Evolutionary conservation across 2,888 invertebrate genomes (phyloP).

Genomic region (Clitarchus hookeri): DNA sequence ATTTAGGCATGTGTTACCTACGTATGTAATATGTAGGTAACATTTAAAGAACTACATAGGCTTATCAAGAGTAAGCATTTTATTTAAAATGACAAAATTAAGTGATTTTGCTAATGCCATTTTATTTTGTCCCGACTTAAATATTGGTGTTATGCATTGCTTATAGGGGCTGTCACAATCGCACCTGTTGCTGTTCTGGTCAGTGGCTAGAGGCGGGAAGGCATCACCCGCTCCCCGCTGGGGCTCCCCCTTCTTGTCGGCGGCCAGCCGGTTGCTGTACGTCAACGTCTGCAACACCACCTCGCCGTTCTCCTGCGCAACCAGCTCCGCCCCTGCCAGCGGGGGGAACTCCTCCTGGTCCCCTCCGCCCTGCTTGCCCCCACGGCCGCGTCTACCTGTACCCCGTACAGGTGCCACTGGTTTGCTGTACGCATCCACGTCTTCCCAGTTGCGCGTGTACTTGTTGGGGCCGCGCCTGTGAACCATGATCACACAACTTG

Average conservation of each 20-base stretch:
- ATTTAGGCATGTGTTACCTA: too few species aligned
- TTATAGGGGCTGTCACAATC: constrained; percentile 2
- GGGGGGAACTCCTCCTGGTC: constrained; percentile 46
- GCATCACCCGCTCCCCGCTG: not conserved
- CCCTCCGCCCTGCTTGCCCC: constrained; percentile 34
- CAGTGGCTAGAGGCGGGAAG: constrained; percentile 29
- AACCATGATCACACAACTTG: too few species aligned
- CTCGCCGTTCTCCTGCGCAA: not conserved
- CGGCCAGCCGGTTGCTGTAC: constrained; percentile 30
- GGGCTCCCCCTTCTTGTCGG: not conserved
- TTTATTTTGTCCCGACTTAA: too few species aligned
- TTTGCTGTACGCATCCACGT: constrained; percentile 84
- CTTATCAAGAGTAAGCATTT: too few species aligned
- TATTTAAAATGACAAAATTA: too few species aligned
- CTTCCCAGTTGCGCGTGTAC: constrained; percentile 91
- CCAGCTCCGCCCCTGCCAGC: constrained; percentile 15
- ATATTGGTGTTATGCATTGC: not conserved
- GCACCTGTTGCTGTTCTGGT: constrained; percentile 27
- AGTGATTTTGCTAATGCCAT: too few species aligned
- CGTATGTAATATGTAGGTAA: too few species aligned
- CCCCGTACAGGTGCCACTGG: constrained; percentile 50
- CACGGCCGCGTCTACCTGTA: constrained; percentile 48
- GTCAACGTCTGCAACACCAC: constrained; percentile 27
- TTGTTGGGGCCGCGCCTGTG: constrained; percentile 85
- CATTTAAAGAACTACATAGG: too few species aligned